Conservation (phyloP, 2,797 vertebrate genomes). For the Saxicola maurus region DNA sequence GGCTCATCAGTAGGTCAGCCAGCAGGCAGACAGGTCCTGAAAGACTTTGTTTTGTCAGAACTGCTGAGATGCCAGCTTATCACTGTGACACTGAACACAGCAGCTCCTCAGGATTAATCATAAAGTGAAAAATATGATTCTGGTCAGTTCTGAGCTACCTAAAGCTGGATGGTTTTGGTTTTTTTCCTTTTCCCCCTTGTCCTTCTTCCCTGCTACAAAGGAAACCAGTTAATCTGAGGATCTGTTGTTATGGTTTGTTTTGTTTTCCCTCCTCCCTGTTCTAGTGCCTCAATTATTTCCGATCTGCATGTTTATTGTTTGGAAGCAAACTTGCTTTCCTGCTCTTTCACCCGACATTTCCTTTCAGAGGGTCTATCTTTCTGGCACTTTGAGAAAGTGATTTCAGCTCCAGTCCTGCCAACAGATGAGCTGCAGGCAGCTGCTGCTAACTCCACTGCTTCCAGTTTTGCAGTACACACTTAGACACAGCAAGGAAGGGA, state of each 20-base stretch:
- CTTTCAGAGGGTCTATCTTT: constrained; percentile 41
- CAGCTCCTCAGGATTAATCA: neutral
- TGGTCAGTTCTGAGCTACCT: neutral
- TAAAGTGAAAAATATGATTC: neutral
- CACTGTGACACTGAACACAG: neutral
- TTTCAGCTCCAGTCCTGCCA: constrained; percentile 34
- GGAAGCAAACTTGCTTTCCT: constrained; percentile 44
- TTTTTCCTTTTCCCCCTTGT: neutral
- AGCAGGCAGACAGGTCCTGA: neutral
- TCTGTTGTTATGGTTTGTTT: neutral
- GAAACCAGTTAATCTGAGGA: constrained; percentile 6
- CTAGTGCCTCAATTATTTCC: constrained; percentile 39
- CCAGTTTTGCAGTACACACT: neutral
- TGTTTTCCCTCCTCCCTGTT: constrained; percentile 33
- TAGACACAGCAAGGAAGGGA: neutral
- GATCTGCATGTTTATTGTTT: constrained; percentile 40
- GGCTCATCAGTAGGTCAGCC: neutral
- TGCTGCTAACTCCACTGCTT: constrained; percentile 13
- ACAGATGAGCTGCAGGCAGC: constrained; percentile 49
- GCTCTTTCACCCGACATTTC: constrained; percentile 36
- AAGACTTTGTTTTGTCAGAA: neutral
- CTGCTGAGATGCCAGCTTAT: neutral
- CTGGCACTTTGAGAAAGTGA: constrained; percentile 60
- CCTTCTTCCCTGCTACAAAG: neutral
- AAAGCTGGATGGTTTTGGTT: neutral